Base-by-base conservation (phyloP, 2,113 vertebrate genomes). In the Thermophis baileyi region DNA sequence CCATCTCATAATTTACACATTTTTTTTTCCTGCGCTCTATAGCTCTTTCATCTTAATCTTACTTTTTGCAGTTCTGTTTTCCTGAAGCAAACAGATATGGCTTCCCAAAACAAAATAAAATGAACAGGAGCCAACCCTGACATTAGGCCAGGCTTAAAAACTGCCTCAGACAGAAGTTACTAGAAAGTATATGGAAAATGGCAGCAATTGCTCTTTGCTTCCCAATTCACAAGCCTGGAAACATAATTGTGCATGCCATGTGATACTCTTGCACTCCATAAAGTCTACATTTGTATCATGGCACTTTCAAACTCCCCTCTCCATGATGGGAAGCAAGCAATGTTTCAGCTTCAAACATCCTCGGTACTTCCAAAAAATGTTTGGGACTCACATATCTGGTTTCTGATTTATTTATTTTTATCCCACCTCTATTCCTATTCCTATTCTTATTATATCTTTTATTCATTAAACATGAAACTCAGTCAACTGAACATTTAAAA, bases 1-100 rank as follows among this genome's bases (percentile, higher is more conserved):
- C 4, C 16, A 25, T 18, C 53, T 87, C 46, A 47, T 27, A 14
- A 1, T 0, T 0, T 9, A 44, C 47, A 53, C 30, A 53, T 4
- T 35, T n/a, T 57, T 81, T 27, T 49, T 90, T 4, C 87, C 25
- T 12, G 9, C 7, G 16, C 27, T 51, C 16, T 30, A 55, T 22
- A 30, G 9, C 4, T 1, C 35, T 81, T 69, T 74, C 27, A 30
- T 4, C n/a, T 88, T 69, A 92, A 89, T 18, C 49, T 14, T 53
- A 81, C 3, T 7, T 6, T 53, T 51, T 63, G 10, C 35, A 12
- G 6, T 60, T 54, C 69, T 6, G 14, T 90, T 90, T 35, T 40
- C 44, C 53, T 57, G 30, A 40, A 9, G 35, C 30, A 91, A 57
- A 87, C 4, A 91, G n/a, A n/a, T 6, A 91, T n/a, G 40, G 49